Evolutionary conservation across 1,140 invertebrate species (phyloP).

Genomic region (Heliconius congener): DNA sequence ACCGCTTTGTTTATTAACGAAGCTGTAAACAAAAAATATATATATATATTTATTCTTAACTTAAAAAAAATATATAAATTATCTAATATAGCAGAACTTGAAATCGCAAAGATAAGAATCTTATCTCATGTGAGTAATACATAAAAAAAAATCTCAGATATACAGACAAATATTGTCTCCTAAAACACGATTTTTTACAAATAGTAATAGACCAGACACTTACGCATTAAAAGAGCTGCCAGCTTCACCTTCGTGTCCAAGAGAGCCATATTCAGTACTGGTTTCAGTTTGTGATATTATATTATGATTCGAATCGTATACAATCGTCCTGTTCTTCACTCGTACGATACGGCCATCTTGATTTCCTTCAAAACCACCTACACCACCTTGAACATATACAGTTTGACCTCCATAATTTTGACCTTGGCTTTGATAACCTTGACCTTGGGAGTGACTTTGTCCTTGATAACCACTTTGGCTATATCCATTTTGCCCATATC

Average conservation of each 20-base stretch:
- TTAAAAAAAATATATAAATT: no score
- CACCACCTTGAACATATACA: constrained; percentile 40
- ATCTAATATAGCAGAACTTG: no score
- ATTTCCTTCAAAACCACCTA: constrained; percentile 38
- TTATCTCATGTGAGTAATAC: neutral
- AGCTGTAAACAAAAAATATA: constrained; percentile 40
- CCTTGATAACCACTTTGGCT: constrained; percentile 23
- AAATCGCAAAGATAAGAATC: no score
- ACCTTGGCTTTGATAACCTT: constrained; percentile 34
- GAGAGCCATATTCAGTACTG: constrained; percentile 67
- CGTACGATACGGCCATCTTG: constrained; percentile 52
- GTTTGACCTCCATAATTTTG: constrained; percentile 33
- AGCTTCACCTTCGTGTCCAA: constrained; percentile 74
- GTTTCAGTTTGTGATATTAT: constrained; percentile 66
- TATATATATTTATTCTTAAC: neutral
- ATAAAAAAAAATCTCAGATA: no score
- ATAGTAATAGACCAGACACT: constrained; percentile 35
- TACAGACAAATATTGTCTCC: no score
- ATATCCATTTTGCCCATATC: constrained; percentile 39
- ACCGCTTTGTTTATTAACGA: constrained; percentile 48
- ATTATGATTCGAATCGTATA: constrained; percentile 67
- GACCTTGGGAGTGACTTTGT: constrained; percentile 37
- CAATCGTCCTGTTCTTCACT: constrained; percentile 59
- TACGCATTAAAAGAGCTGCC: constrained; percentile 76
- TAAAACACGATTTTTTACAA: neutral